Percentiles rank a stretch among this genome's conserved stretches.
These are phyloP conservation scores for Sesia apiformis DNA, from an alignment of 2,888 invertebrate genomes.

Conservation along the genomic window DNA sequence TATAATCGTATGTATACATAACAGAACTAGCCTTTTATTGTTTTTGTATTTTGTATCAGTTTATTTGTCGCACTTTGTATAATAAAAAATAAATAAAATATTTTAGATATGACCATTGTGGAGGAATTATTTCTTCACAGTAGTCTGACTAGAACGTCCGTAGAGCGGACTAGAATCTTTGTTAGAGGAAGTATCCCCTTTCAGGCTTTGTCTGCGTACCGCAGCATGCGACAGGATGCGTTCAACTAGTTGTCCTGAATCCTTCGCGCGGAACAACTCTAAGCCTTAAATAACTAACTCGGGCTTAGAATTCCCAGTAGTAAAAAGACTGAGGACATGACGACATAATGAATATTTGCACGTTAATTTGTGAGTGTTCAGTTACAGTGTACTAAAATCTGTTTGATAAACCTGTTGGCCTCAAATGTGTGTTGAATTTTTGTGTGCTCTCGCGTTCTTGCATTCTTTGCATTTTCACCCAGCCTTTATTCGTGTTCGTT, in stretches of 20 bases:
- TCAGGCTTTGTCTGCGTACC: conserved; percentile 53
- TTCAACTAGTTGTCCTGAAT: conserved; percentile 48
- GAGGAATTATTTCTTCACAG: background rate
- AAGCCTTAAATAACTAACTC: conserved; percentile 57
- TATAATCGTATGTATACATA: too few species aligned
- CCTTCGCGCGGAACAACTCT: conserved; percentile 51
- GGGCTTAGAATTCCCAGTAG: conserved; percentile 44
- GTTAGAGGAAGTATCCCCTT: conserved; percentile 69
- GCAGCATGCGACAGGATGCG: conserved; percentile 51
- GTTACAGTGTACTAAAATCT: too few species aligned
- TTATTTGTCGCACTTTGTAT: too few species aligned
- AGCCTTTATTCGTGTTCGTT: too few species aligned
- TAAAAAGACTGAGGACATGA: background rate
- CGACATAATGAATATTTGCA: background rate
- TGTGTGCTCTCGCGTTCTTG: too few species aligned
- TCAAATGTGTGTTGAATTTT: too few species aligned
- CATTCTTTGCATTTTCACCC: too few species aligned
- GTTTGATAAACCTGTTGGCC: too few species aligned
- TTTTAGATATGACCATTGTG: background rate
- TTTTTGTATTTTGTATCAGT: too few species aligned
- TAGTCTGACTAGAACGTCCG: conserved; percentile 31
- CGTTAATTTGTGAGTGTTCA: too few species aligned
- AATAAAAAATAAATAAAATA: too few species aligned
- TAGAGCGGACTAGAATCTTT: conserved; percentile 47
- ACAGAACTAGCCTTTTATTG: too few species aligned